Evolutionary conservation across 2,888 invertebrate species (phyloP).

Genomic region (Allolobophora icterica): DNA sequence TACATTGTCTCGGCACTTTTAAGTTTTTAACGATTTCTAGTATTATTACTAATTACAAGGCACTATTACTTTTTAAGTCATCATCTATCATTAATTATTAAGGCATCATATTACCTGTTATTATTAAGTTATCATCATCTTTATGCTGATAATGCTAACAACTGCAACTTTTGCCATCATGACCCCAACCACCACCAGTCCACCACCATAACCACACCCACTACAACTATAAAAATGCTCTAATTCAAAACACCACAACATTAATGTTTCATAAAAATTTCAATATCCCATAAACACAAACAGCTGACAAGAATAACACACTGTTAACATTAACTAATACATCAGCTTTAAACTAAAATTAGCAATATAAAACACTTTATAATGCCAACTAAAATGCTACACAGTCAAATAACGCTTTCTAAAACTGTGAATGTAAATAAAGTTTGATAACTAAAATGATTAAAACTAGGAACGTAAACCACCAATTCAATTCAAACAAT

Average conservation of each 20-base stretch:
- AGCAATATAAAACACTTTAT: constrained; percentile 4
- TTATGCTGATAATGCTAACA: not conserved
- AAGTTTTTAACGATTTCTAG: too few species aligned
- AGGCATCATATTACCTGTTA: too few species aligned
- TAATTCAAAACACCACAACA: not conserved
- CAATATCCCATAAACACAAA: not conserved
- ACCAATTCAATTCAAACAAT: constrained; percentile 9
- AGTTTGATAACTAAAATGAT: not conserved
- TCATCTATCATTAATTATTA: too few species aligned
- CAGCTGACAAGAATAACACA: not conserved
- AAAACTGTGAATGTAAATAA: not conserved
- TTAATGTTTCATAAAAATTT: not conserved
- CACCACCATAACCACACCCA: not conserved
- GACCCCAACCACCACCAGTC: not conserved
- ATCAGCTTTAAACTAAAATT: not conserved
- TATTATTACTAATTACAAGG: too few species aligned
- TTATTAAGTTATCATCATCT: not conserved
- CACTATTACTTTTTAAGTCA: too few species aligned
- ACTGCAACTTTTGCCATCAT: too few species aligned
- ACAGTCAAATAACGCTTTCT: not conserved
- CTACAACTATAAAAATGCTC: not conserved
- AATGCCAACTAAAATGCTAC: not conserved
- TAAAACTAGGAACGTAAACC: not conserved
- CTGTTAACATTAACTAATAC: not conserved
- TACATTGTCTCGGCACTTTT: too few species aligned